Percentiles rank a stretch among this genome's conserved stretches.
Evolutionary conservation across 2,888 invertebrate species (phyloP).

Genomic region (Ophion costatus): DNA sequence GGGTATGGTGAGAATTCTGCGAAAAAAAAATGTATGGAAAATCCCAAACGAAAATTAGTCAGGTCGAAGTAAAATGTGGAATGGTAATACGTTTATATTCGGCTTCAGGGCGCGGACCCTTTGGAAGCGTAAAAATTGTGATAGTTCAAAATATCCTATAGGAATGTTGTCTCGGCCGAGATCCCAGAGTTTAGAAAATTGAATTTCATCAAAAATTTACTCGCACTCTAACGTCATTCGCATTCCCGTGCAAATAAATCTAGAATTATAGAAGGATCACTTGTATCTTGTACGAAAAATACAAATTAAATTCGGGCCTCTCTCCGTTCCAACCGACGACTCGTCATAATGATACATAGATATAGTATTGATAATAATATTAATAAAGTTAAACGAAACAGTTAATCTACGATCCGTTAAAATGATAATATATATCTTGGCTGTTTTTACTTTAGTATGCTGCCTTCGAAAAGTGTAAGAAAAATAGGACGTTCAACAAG

Average conservation of each 20-base stretch:
- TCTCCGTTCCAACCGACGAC: neutral
- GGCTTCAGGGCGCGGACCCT: neutral
- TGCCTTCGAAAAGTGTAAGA: constrained; percentile 43
- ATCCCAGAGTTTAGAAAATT: constrained; percentile 34
- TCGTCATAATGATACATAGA: constrained; percentile 19
- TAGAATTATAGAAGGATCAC: neutral
- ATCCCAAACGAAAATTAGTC: neutral
- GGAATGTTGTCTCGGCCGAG: constrained; percentile 1
- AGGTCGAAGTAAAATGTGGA: neutral
- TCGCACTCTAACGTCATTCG: neutral
- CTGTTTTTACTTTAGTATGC: constrained; percentile 55
- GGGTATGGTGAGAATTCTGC: neutral
- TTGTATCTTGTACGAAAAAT: neutral
- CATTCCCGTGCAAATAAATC: constrained; percentile 13
- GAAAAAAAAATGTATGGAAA: neutral
- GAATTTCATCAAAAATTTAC: neutral
- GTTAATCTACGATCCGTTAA: constrained; percentile 40
- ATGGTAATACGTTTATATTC: neutral
- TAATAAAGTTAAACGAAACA: constrained; percentile 37
- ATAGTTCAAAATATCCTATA: constrained; percentile 14
- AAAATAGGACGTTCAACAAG: constrained; percentile 21
- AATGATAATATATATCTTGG: constrained; percentile 47
- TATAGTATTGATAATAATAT: constrained; percentile 21
- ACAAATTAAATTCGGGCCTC: constrained; percentile 8
- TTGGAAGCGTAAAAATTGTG: constrained; percentile 30